Percentiles rank a stretch among this genome's conserved stretches.
Evolutionary conservation across 2,888 invertebrate genomes (phyloP).

Genomic region (Cantharis rustica): DNA sequence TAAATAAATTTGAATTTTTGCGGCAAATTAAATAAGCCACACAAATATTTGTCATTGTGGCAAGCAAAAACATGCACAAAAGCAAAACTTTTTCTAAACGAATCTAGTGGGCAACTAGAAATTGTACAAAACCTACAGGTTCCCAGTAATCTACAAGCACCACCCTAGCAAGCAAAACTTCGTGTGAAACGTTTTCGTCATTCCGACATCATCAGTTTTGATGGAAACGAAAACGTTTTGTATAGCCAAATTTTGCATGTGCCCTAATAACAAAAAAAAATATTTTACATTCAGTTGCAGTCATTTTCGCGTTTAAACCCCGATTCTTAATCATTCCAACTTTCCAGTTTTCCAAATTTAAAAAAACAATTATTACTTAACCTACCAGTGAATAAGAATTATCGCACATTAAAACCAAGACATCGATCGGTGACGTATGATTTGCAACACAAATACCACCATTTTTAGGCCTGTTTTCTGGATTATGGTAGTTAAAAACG

Average conservation of each 20-base stretch:
- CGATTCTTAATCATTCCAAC: constrained; percentile 1
- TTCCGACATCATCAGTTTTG: not conserved
- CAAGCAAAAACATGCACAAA: not conserved
- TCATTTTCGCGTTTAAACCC: not conserved
- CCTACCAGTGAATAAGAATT: constrained; percentile 96
- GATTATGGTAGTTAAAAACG: constrained; percentile 84
- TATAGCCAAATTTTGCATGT: not conserved
- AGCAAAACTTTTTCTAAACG: not conserved
- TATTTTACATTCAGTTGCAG: not conserved
- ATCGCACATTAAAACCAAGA: constrained; percentile 94
- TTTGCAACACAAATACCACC: constrained; percentile 97
- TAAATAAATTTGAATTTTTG: not conserved
- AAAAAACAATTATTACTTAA: constrained; percentile 39
- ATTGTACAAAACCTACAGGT: not conserved
- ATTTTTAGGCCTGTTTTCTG: constrained; percentile 80
- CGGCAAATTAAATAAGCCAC: not conserved
- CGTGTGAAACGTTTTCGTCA: not conserved
- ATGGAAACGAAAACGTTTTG: not conserved
- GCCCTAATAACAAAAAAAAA: not conserved
- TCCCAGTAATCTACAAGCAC: not conserved
- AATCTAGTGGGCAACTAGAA: not conserved
- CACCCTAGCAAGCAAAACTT: not conserved
- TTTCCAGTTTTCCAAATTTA: not conserved
- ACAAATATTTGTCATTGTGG: not conserved
- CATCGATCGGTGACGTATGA: constrained; percentile 98